phyloP scores from a whole-genome alignment of 2,113 vertebrate genomes.

The Plestiodon gilberti region DNA sequence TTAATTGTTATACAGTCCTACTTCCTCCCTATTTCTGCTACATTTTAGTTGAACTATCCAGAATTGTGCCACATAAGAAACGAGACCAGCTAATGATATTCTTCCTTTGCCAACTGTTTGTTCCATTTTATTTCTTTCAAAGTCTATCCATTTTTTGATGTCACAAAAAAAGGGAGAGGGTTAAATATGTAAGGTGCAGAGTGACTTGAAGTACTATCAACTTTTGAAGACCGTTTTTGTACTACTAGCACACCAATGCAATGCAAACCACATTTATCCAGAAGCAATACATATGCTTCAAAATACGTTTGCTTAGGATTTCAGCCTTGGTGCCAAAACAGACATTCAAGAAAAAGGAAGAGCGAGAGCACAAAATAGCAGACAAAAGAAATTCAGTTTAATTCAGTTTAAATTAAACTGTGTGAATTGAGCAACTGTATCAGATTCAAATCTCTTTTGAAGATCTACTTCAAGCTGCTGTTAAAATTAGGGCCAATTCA shows the following conservation, averaged over 20 bases:
- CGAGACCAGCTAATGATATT: constrained; percentile 61
- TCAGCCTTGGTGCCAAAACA: neutral
- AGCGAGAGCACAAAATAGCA: neutral
- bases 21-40: constrained; percentile 65
- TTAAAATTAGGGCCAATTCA: no score
- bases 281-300: neutral
- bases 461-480: no score
- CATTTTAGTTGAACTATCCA: constrained; percentile 48
- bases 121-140: constrained; percentile 53
- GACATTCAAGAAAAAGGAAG: neutral
- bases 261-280: neutral
- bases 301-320: neutral
- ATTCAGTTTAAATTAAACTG: neutral
- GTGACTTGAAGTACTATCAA: constrained; percentile 21
- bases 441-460: neutral
- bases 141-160: constrained; percentile 61
- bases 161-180: constrained; percentile 32
- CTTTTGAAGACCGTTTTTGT: neutral
- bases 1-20: constrained; percentile 66
- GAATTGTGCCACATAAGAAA: constrained; percentile 67
- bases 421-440: neutral
- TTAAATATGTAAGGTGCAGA: constrained; percentile 21
- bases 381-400: neutral
- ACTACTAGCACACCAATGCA: neutral
- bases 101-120: constrained; percentile 65